Evolutionary conservation across 2,797 vertebrate species (phyloP).

Genomic region (Avahi laniger): DNA sequence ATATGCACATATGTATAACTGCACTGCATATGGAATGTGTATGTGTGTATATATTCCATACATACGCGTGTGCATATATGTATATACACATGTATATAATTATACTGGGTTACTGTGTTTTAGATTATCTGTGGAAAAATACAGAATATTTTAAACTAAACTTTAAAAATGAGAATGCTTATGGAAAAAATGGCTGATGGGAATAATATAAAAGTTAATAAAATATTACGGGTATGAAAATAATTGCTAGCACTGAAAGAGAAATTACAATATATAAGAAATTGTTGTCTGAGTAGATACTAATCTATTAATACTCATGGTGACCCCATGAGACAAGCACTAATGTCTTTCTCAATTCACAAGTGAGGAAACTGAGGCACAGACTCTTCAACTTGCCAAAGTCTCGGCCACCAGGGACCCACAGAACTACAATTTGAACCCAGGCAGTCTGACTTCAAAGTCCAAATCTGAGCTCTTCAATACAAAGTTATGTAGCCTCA

Average conservation of each 20-base stretch:
- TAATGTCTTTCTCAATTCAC: neutral
- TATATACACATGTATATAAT: neutral
- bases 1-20: neutral
- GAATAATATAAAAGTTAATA: neutral
- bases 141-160: neutral
- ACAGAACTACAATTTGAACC: neutral
- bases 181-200: neutral
- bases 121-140: neutral
- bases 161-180: neutral
- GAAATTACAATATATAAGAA: neutral
- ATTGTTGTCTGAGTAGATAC: neutral
- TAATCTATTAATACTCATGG: neutral
- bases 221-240: neutral
- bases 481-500: neutral
- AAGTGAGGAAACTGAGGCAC: neutral
- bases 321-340: fast-evolving
- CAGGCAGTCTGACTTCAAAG: neutral
- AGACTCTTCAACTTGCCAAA: neutral
- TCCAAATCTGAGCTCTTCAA: neutral
- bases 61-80: neutral
- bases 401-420: too few species aligned
- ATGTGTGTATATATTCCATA: neutral
- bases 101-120: neutral
- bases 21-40: neutral
- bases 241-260: neutral